Evolutionary conservation across 2,888 invertebrate genomes (phyloP), one percentile per base, ranked within the genome.

Genomic region (Germaria angustata): DNA sequence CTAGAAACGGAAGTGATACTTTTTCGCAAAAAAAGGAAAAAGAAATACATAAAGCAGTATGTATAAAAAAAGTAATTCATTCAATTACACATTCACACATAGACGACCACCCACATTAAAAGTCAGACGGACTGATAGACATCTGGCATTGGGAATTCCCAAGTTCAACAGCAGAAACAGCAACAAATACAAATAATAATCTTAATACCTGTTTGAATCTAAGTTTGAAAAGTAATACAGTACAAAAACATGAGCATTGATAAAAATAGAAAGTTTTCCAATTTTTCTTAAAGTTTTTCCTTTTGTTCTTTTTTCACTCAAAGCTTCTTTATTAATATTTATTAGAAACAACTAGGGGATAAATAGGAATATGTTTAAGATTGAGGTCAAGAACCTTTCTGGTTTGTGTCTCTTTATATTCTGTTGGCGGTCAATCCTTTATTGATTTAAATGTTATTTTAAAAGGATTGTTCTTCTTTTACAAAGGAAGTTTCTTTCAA

Each of bases 1-100:
- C 75, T 78, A 61, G 61, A 51, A 78, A 71, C 82, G 84, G 85
- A 85, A 84, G 76, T 84, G 81, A 82, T 82, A 79, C 78, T 82
- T 82, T 82, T 79, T 41, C 4, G 53, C 22, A 63, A 34, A 44
- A 59, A 46, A 46, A 57, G 11, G 17, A 8, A 72, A 46, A 57
- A 15, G 17, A 8, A 72, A 63, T 24, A 17, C 44, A 51, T 63
- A 44, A 32, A 68, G 15, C n/a, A 73, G 15, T 39, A 51, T 22
- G 20, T 5, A 28, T 28, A 39, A 36, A 39, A 39, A 11, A 39
- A 11, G 3, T 28, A 3, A 28, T 72, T 57, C 24, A 59, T 76
- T 76, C 66, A 76, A 51, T 76, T 28, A 28, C 28, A 28, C 49
- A 81, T 73, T 81, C 72, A 65, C 73, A 78, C 73, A 69, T 73